Conservation (phyloP, 2,113 vertebrate species). For the Todiramphus chloris region DNA sequence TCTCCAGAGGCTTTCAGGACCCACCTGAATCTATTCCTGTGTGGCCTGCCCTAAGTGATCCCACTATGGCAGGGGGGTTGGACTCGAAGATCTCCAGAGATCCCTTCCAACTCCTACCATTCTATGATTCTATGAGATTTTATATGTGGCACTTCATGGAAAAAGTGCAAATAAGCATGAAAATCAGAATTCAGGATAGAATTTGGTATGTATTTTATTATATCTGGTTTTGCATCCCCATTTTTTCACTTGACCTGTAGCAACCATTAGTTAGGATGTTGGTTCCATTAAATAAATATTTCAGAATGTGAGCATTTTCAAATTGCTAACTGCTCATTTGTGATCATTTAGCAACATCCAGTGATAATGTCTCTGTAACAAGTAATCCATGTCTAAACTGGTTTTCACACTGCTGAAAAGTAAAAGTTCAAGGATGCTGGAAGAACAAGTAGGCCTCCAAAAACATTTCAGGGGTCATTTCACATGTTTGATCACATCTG, state of each 20-base stretch:
- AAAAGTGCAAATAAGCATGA: neutral
- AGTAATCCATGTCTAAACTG: neutral
- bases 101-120: too few relatives aligned
- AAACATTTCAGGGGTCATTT: neutral
- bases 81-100: too few relatives aligned
- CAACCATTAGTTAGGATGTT: neutral
- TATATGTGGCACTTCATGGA: neutral
- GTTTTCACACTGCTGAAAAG: neutral
- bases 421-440: neutral
- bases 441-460: neutral
- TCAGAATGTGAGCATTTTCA: neutral
- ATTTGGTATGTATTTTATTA: neutral
- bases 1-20: too few relatives aligned
- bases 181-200: neutral
- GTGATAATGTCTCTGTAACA: neutral
- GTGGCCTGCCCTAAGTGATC: too few relatives aligned
- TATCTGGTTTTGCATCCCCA: neutral
- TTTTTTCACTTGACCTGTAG: conserved; percentile 5
- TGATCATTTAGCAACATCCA: neutral
- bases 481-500: neutral
- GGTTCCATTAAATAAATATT: conserved; percentile 14
- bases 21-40: too few relatives aligned
- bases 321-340: neutral
- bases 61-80: too few relatives aligned
- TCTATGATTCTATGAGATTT: neutral